A percentile compares a stretch with the other conserved stretches of the same genome.
Evolutionary conservation across 1,140 invertebrate species (phyloP).

Genomic region (Platyscapa corneri): DNA sequence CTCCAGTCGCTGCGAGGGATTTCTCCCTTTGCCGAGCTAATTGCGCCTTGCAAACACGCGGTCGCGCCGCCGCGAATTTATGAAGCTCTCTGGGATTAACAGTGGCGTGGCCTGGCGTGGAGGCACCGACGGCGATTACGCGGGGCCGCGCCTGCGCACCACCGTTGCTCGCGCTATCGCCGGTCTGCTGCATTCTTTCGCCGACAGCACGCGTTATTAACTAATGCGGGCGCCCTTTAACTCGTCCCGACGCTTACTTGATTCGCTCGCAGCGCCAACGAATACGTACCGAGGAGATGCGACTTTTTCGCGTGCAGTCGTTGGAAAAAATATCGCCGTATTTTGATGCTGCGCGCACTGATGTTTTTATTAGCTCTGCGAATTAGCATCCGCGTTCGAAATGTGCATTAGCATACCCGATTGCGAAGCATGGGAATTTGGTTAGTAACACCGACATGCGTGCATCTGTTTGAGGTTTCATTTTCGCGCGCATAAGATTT

Average conservation of each 20-base stretch:
- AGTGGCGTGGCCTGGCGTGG: not conserved
- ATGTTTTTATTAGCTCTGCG: not conserved
- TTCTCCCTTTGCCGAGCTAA: slow-evolving; percentile 57
- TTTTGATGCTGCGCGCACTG: not conserved
- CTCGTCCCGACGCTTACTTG: not conserved
- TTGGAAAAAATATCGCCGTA: not conserved
- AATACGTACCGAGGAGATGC: not conserved
- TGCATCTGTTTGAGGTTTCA: no score
- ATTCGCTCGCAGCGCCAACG: not conserved
- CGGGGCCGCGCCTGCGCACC: slow-evolving; percentile 43
- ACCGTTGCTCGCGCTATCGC: not conserved
- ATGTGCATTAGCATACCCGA: no score
- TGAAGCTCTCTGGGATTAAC: slow-evolving; percentile 52
- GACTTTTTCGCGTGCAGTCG: not conserved
- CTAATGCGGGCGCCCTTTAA: not conserved
- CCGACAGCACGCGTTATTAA: no score
- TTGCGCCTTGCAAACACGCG: slow-evolving; percentile 61
- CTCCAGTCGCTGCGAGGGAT: slow-evolving; percentile 52
- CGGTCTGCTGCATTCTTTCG: no score
- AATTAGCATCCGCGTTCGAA: not conserved
- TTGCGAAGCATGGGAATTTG: not conserved
- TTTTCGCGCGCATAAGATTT: not conserved
- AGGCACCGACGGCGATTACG: slow-evolving; percentile 58
- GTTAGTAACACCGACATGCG: no score
- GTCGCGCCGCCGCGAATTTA: slow-evolving; percentile 55